A percentile compares a stretch with the other conserved stretches of the same genome.
phyloP scores from a whole-genome alignment of 2,888 invertebrate genomes.

The Ichneumoninae sp. region DNA sequence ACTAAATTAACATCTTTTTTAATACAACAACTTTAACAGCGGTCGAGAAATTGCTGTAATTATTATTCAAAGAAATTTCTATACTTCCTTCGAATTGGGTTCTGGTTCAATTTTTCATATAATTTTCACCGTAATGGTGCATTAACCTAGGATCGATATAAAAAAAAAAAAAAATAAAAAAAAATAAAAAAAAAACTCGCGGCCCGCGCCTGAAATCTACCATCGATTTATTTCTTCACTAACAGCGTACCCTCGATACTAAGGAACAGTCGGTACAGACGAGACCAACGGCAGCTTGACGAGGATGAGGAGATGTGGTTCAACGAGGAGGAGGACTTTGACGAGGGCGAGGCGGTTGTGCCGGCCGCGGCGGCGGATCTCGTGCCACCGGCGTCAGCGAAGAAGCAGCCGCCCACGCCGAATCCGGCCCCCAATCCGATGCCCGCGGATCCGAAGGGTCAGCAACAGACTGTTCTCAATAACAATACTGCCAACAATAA shows the following conservation, averaged over 20 bases:
- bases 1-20: neutral
- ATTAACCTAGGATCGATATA: neutral
- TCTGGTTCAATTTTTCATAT: neutral
- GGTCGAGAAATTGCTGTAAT: neutral
- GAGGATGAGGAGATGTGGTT: conserved; percentile 99
- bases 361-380: conserved; percentile 84
- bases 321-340: conserved; percentile 97
- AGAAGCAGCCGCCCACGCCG: conserved; percentile 80
- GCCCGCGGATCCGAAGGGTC: conserved; percentile 80
- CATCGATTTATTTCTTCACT: conserved; percentile 3
- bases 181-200: neutral
- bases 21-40: neutral
- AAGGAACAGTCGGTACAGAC: conserved; percentile 92
- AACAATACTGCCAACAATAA: conserved; percentile 84
- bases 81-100: neutral
- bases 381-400: conserved; percentile 81
- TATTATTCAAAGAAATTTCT: neutral
- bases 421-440: conserved; percentile 78
- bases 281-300: conserved; percentile 97
- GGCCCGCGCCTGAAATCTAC: neutral
- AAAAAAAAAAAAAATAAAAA: neutral
- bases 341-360: conserved; percentile 89
- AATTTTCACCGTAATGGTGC: neutral
- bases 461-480: conserved; percentile 79
- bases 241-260: conserved; percentile 92